phyloP scores from a whole-genome alignment of 2,797 vertebrate genomes.

The Nyctalus aviator region DNA sequence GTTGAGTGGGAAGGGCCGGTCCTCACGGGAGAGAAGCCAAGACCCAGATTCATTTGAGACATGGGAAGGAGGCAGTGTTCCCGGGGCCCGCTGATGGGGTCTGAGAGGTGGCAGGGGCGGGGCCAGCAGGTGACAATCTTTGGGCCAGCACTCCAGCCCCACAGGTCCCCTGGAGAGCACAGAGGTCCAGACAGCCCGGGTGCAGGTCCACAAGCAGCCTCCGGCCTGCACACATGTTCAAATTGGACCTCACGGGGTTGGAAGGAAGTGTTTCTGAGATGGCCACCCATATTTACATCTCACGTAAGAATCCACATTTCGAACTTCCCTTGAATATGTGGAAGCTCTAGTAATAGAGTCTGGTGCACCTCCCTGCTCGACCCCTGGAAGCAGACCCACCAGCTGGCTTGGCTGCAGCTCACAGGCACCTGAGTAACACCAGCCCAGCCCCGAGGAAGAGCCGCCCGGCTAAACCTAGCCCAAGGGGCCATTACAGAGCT shows the following conservation, averaged over 20 bases:
- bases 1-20: not conserved
- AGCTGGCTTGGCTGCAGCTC: too few species aligned
- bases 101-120: not conserved
- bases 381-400: too few species aligned
- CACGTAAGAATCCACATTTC: rapidly evolving
- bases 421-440: too few species aligned
- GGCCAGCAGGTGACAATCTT: not conserved
- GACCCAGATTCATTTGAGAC: not conserved
- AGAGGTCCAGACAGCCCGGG: not conserved
- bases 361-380: too few species aligned
- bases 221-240: rapidly evolving
- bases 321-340: not conserved
- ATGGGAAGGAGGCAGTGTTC: not conserved
- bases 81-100: rapidly evolving
- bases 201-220: not conserved
- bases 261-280: not conserved
- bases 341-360: not conserved
- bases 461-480: too few species aligned
- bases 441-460: too few species aligned
- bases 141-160: not conserved
- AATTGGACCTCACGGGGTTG: not conserved
- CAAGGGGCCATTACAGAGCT: too few species aligned
- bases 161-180: not conserved
- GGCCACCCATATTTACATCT: not conserved
- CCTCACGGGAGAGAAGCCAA: rapidly evolving